These are phyloP conservation scores for Rhynchonema sp. DNA, from an alignment of 2,888 invertebrate genomes.

Conservation along the genomic window DNA sequence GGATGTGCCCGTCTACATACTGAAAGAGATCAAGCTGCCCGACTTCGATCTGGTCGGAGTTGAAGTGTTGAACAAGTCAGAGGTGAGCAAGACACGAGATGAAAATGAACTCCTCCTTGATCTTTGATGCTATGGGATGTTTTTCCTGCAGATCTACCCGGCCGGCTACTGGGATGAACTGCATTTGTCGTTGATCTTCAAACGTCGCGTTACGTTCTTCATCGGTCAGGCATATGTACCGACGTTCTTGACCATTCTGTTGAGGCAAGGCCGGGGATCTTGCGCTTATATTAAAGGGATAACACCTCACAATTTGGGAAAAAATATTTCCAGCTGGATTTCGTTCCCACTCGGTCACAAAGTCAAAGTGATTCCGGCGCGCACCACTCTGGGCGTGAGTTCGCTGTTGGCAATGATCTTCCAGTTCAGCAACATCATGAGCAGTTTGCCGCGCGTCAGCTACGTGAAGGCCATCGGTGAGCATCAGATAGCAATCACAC, in stretches of 20 bases:
- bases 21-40: constrained; percentile 18
- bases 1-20: constrained; percentile 10
- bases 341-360: too few species aligned
- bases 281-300: too few species aligned
- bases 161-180: constrained; percentile 21
- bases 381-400: not conserved
- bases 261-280: constrained; percentile 12
- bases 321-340: too few species aligned
- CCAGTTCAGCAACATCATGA: not conserved
- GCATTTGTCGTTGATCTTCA: constrained; percentile 20
- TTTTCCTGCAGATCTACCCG: not conserved
- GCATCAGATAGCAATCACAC: not conserved
- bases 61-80: not conserved
- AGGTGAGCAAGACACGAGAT: not conserved
- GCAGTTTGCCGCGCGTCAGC: not conserved
- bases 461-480: not conserved
- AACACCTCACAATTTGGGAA: too few species aligned
- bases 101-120: not conserved
- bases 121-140: not conserved
- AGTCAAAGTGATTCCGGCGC: not conserved
- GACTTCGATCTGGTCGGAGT: constrained; percentile 13
- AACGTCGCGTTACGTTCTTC: constrained; percentile 21
- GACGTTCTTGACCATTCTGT: constrained; percentile 25
- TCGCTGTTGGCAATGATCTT: not conserved
- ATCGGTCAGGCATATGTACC: constrained; percentile 28